These are phyloP conservation scores for mouse (Mus musculus) DNA, from an alignment of 2,113 vertebrate genomes.

Conservation along the genomic window GRCm39 chr5:32921501-32922000, in stretches of 20 bases:
- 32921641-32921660: fast-evolving
- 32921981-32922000: background rate
- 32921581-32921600: background rate
- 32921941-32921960: background rate
- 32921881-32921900: background rate
- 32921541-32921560: background rate
- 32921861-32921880: background rate
- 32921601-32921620: background rate
- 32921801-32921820: constrained; percentile 73
- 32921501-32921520: background rate
- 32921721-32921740: too few relatives aligned
- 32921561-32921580: background rate
- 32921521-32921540: background rate
- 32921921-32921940: background rate
- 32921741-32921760: background rate
- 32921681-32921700: fast-evolving
- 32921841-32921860: background rate
- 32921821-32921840: constrained; percentile 62
- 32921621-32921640: background rate
- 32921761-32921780: constrained; percentile 42
- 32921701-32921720: background rate
- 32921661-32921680: background rate
- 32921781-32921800: constrained; percentile 73
- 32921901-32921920: background rate
- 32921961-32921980: background rate